A percentile compares a stretch with the other conserved stretches of the same genome.
phyloP scores from a whole-genome alignment of 2,797 vertebrate species.

The Alca torda region DNA sequence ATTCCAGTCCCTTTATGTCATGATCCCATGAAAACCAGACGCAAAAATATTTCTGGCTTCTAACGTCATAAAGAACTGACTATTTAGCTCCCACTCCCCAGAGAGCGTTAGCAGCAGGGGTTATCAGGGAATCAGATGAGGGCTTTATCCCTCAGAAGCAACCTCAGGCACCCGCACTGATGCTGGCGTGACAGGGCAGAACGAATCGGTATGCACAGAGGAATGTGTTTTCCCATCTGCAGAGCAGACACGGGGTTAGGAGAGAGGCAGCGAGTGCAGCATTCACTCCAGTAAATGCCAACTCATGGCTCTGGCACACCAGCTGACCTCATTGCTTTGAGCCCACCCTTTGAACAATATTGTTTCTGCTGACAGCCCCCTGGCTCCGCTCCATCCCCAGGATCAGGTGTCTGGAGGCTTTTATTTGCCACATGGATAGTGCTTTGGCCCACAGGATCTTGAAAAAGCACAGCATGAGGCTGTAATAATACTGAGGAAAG shows the following conservation, averaged over 20 bases:
- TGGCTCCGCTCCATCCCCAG: background rate
- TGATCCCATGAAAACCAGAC: conserved; percentile 1
- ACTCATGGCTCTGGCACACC: conserved; percentile 1
- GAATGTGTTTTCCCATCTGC: conserved; percentile 36
- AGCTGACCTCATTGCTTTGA: background rate
- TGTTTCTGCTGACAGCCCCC: background rate
- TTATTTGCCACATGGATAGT: background rate
- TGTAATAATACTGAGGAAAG: background rate
- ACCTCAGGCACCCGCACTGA: background rate
- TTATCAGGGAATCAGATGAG: background rate
- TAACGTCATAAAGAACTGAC: background rate
- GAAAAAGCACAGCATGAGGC: background rate
- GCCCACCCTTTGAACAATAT: background rate
- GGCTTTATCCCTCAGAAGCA: background rate
- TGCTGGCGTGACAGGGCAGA: background rate
- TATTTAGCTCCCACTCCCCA: background rate
- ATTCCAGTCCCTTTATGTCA: background rate
- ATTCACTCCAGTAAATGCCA: background rate
- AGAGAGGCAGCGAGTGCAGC: background rate
- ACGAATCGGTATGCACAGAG: background rate
- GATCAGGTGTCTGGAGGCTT: background rate
- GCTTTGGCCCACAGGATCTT: background rate
- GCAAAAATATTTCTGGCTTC: background rate
- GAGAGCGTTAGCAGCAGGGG: background rate
- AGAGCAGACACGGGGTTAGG: background rate